These are phyloP conservation scores for Diceros bicornis DNA, from an alignment of 2,797 vertebrate species.

Conservation along the genomic window DNA sequence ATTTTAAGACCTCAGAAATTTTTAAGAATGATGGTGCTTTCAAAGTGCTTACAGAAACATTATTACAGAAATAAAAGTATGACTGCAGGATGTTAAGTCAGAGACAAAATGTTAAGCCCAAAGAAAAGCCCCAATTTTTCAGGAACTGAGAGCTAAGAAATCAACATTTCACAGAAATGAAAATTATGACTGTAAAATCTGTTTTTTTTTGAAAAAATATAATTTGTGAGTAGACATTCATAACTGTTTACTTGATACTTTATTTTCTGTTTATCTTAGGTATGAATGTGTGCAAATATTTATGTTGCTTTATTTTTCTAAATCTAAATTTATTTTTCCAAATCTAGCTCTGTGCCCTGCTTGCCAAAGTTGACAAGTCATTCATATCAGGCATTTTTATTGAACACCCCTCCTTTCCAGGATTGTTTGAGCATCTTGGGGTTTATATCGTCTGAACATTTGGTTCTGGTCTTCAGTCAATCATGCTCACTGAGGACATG, in stretches of 20 bases:
- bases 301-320: neutral
- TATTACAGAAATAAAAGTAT: slow-evolving; percentile 53
- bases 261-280: neutral
- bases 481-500: neutral
- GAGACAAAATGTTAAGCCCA: slow-evolving; percentile 36
- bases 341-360: neutral
- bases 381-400: neutral
- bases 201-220: neutral
- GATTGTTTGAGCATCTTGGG: neutral
- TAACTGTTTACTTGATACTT: neutral
- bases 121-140: slow-evolving; percentile 8
- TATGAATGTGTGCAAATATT: neutral
- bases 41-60: neutral
- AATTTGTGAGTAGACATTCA: neutral
- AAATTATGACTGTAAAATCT: neutral
- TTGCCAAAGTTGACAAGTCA: neutral
- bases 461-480: neutral
- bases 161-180: neutral
- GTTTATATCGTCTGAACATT: neutral
- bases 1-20: slow-evolving; percentile 47
- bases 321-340: neutral
- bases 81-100: neutral
- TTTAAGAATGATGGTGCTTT: slow-evolving; percentile 36
- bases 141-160: slow-evolving; percentile 19
- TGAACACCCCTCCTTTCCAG: neutral